These are phyloP conservation scores for Charina bottae DNA, from an alignment of 2,113 vertebrate species.

Conservation along the genomic window DNA sequence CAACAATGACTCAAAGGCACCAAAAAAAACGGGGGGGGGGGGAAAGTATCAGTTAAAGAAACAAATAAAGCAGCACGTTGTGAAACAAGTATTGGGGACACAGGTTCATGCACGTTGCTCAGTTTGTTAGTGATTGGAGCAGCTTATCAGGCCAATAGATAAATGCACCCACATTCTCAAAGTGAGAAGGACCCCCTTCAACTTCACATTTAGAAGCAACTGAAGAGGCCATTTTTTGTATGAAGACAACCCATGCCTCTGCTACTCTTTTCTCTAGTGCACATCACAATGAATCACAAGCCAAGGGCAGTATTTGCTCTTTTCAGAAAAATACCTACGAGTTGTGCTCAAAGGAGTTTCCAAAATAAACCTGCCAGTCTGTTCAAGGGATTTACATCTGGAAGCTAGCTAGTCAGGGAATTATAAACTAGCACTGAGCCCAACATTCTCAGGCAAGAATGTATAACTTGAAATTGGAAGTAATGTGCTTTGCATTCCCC, in stretches of 20 bases:
- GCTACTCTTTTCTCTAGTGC: neutral
- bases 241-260: neutral
- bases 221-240: neutral
- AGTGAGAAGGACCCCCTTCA: neutral
- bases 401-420: neutral
- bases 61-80: neutral
- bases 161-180: neutral
- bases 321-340: neutral
- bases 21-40: neutral
- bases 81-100: neutral
- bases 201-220: neutral
- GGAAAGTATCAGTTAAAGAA: neutral
- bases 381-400: neutral
- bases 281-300: neutral
- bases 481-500: neutral
- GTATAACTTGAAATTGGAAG: neutral
- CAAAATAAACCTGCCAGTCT: neutral
- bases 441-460: neutral
- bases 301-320: neutral
- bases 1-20: neutral
- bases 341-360: neutral
- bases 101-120: neutral
- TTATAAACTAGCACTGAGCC: neutral
- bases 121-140: neutral
- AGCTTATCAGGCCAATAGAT: neutral